These are phyloP conservation scores for Falco rusticolus DNA, from an alignment of 2,797 vertebrate genomes.

Conservation along the genomic window DNA sequence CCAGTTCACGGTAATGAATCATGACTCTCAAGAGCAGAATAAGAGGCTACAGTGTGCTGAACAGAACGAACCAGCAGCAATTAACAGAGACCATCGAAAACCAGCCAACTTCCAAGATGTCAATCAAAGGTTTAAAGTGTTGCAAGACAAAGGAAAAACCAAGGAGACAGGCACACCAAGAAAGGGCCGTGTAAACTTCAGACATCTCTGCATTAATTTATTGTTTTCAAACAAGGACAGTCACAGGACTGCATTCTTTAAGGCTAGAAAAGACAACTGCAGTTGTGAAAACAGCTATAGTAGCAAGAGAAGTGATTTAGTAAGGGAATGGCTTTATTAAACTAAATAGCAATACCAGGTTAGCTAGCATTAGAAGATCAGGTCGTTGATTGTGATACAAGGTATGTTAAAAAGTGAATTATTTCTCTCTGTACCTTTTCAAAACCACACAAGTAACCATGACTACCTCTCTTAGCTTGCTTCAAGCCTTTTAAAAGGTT, in stretches of 20 bases:
- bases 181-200: background rate
- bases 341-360: background rate
- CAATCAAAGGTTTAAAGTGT: background rate
- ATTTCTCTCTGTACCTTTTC: background rate
- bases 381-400: background rate
- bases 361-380: background rate
- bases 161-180: background rate
- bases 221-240: accelerated
- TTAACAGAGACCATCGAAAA: background rate
- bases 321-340: background rate
- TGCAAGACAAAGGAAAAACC: background rate
- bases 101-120: background rate
- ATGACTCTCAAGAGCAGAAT: conserved; percentile 13
- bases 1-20: conserved; percentile 45
- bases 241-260: background rate
- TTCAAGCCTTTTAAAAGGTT: background rate
- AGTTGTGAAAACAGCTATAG: background rate
- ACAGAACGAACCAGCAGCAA: background rate
- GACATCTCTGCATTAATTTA: background rate
- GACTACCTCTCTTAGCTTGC: background rate
- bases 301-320: background rate
- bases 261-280: background rate
- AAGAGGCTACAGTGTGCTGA: conserved; percentile 12
- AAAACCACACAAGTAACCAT: background rate
- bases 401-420: background rate